Evolutionary conservation across 1,140 invertebrate genomes (phyloP), one percentile per base, ranked within the genome.

Genomic region (Stenopsyche tienmushanensis): DNA sequence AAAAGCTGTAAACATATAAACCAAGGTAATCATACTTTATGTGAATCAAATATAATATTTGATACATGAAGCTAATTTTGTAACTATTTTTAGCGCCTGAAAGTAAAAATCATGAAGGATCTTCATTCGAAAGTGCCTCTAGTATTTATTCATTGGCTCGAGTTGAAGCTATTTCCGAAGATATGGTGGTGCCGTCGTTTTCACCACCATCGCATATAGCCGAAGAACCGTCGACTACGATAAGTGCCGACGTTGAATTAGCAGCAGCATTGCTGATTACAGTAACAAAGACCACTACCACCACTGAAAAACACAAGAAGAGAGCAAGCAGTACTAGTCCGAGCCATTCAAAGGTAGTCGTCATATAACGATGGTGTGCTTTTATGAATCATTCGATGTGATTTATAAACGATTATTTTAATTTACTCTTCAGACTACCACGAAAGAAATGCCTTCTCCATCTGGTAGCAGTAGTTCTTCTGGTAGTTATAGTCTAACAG

Each of bases 111-210:
- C 85, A 87, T 65, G 88, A 88, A 62, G 88, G 88, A 20, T 90
- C 88, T 71, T 91, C 89, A 15, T 90, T 91, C 74, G 90, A 91
- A 74, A 92, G 89, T 72, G 89, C 88, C 41, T 91, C 89, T 57
- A 91, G 89, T 21, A 80, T 90, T 41, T 90, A 91, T 75, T 88
- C 87, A 67, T 82, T 90, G 24, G 87, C 88, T 34, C 83, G 88
- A 64, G 88, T 85, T 69, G 88, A 90, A 74, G 82, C 87, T 42
- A 74, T 83, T 9, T 74, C 76, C 13, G 83, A 85, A 72, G 83
- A 84, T 71, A 78, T 82, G 77, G 76, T 85, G 15, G 80, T 85
- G 21, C 82, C 83, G 63, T 75, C 76, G 72, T 80, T 76, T 60
- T 78, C 77, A 64, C 80, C 77, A 49, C 80, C 76, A 23, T 71